These are phyloP conservation scores for Diglossa cyanea DNA, from an alignment of 2,797 vertebrate genomes.

Conservation along the genomic window DNA sequence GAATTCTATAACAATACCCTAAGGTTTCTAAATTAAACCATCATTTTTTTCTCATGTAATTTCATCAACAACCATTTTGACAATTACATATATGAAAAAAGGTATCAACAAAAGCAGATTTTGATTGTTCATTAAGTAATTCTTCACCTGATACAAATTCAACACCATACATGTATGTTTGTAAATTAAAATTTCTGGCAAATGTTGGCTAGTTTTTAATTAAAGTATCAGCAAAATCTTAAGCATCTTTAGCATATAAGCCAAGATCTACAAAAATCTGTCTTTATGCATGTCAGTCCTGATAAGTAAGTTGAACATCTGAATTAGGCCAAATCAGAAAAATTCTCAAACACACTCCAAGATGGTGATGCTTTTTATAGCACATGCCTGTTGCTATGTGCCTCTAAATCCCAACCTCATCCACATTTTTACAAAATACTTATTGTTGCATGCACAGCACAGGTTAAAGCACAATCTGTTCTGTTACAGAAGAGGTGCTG, in stretches of 20 bases:
- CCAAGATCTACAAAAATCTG: background rate
- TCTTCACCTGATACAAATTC: background rate
- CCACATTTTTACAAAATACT: background rate
- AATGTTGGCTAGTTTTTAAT: background rate
- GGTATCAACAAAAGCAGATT: background rate
- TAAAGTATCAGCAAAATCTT: background rate
- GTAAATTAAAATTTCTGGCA: background rate
- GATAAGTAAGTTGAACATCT: background rate
- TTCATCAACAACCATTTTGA: background rate
- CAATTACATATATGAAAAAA: background rate
- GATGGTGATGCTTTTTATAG: background rate
- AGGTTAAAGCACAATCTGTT: conserved; percentile 1
- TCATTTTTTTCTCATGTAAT: background rate
- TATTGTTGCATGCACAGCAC: background rate
- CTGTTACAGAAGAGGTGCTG: background rate
- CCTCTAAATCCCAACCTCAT: rapidly evolving
- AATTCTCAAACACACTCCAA: background rate
- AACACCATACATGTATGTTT: background rate
- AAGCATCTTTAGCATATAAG: background rate
- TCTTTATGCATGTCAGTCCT: background rate
- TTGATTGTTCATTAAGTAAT: background rate
- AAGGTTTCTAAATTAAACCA: background rate
- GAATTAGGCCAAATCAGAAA: background rate
- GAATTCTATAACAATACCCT: background rate
- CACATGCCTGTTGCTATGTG: background rate